phyloP scores from a whole-genome alignment of 2,888 invertebrate species.

The Cephus sareptanus region DNA sequence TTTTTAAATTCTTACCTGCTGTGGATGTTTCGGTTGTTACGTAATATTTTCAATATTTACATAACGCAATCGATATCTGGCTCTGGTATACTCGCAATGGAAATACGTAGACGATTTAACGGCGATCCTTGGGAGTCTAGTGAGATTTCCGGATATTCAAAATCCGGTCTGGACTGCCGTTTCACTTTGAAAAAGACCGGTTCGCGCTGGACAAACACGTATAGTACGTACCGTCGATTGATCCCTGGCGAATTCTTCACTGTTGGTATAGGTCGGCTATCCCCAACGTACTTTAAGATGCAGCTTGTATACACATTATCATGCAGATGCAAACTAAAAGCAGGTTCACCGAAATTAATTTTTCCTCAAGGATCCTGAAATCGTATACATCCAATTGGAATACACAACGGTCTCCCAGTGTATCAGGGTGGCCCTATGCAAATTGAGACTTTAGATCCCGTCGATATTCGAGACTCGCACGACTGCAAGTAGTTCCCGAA shows the following conservation, averaged over 20 bases:
- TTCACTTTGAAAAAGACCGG: not conserved
- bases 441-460: not conserved
- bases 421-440: not conserved
- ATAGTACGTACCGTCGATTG: not conserved
- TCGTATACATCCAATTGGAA: not conserved
- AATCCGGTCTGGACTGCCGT: not conserved
- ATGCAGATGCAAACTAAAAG: not conserved
- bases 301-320: not conserved
- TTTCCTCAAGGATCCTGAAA: not conserved
- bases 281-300: not conserved
- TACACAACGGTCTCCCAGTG: not conserved
- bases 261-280: not conserved
- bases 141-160: not conserved
- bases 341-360: not conserved
- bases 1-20: not conserved
- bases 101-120: not conserved
- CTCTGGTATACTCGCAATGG: too few relatives aligned
- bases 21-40: not conserved
- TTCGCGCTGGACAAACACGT: not conserved
- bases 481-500: not conserved
- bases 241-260: not conserved
- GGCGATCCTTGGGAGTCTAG: not conserved
- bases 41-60: not conserved
- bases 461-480: not conserved
- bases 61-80: not conserved